Evolutionary conservation across 2,888 invertebrate species (phyloP).

Genomic region (Scaeva pyrastri): DNA sequence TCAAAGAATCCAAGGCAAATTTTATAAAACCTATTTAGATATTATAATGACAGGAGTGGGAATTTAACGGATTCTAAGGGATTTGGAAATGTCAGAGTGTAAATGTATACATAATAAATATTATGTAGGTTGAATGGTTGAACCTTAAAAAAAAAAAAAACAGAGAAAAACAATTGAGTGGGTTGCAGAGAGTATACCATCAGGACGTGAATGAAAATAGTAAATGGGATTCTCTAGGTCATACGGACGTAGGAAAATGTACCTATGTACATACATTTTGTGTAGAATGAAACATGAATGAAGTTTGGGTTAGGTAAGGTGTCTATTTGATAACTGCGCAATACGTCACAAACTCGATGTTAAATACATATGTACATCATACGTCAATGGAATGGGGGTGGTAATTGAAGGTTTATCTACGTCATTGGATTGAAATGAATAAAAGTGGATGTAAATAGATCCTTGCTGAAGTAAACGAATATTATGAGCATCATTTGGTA

Average conservation of each 20-base stretch:
- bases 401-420: neutral
- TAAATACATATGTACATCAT: no score
- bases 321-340: constrained; percentile 2
- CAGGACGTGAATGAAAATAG: constrained; percentile 18
- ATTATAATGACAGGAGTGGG: neutral
- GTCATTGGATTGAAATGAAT: neutral
- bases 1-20: neutral
- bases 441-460: neutral
- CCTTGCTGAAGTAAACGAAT: no score
- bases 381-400: constrained; percentile 14
- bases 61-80: neutral
- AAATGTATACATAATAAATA: no score
- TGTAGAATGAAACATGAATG: constrained; percentile 4
- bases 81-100: constrained; percentile 1
- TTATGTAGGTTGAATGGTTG: neutral
- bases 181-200: neutral
- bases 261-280: neutral
- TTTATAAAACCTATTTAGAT: neutral
- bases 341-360: neutral
- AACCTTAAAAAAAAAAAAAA: neutral
- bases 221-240: neutral
- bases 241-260: neutral
- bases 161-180: neutral
- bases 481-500: constrained; percentile 4
- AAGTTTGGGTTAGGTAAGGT: neutral